phyloP scores from a whole-genome alignment of 2,113 vertebrate genomes.

The Larimichthys polyactis region DNA sequence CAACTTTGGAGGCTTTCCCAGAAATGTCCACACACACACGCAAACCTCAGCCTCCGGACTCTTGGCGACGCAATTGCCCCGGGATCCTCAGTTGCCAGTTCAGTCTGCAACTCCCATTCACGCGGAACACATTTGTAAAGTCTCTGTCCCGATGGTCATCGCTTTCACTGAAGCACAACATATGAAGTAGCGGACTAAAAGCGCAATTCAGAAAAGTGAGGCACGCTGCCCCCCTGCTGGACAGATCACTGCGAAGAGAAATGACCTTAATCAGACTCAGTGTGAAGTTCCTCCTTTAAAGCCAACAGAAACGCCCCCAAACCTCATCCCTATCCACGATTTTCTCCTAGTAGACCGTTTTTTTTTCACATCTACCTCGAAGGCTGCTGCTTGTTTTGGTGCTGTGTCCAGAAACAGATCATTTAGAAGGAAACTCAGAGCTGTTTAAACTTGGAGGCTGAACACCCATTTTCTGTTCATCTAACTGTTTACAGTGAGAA shows the following conservation, averaged over 20 bases:
- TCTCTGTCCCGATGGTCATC: not conserved
- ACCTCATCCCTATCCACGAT: not conserved
- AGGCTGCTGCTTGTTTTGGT: not conserved
- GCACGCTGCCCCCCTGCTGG: slow-evolving; percentile 13
- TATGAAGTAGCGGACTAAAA: not conserved
- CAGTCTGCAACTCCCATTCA: slow-evolving; percentile 37
- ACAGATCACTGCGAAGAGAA: slow-evolving; percentile 21
- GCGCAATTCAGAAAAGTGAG: not conserved
- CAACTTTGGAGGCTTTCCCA: slow-evolving; percentile 72
- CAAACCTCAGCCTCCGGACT: slow-evolving; percentile 74
- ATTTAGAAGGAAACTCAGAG: not conserved
- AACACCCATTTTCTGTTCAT: not conserved
- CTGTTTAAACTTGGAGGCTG: not conserved
- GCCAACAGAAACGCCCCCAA: slow-evolving; percentile 34
- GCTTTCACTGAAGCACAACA: not conserved
- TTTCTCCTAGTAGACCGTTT: not conserved
- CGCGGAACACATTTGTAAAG: not conserved
- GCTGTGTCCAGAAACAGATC: not conserved
- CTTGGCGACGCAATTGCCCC: slow-evolving; percentile 51
- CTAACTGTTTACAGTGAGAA: not conserved
- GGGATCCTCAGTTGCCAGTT: slow-evolving; percentile 62
- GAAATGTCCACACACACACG: slow-evolving; percentile 65
- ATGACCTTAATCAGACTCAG: slow-evolving; percentile 27
- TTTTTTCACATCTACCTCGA: not conserved
- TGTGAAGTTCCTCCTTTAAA: slow-evolving; percentile 50